Evolutionary conservation across 2,797 vertebrate genomes (phyloP).

Genomic region (Myiothlypis chrysogaster): DNA sequence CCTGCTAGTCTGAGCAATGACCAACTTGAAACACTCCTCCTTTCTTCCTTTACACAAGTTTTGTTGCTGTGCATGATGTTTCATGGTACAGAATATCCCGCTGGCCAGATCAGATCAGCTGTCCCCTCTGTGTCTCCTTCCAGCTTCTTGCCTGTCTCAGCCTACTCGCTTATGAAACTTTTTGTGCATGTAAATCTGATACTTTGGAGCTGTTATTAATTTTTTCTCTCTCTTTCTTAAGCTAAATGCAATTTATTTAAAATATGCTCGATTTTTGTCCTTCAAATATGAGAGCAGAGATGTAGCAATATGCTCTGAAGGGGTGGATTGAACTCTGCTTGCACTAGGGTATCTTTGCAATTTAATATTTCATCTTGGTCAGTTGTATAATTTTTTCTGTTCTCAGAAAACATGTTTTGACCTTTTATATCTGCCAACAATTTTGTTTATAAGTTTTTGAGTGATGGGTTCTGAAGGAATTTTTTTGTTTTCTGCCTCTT

Average conservation of each 20-base stretch:
- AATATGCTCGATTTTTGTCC: neutral
- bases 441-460: neutral
- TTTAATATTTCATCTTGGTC: neutral
- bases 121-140: neutral
- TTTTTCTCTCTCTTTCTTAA: neutral
- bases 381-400: neutral
- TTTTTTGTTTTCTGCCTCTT: neutral
- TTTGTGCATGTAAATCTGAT: neutral
- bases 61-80: neutral
- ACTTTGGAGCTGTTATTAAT: neutral
- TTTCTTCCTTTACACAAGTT: neutral
- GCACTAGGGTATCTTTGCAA: neutral
- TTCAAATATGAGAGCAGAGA: neutral
- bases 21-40: accelerated
- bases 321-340: neutral
- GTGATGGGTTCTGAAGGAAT: neutral
- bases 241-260: neutral
- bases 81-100: neutral
- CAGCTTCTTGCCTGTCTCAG: neutral
- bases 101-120: neutral
- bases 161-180: neutral
- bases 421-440: neutral
- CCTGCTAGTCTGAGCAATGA: neutral
- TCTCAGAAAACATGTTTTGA: neutral
- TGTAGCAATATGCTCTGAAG: neutral